Percentiles rank a stretch among this genome's conserved stretches.
Conservation (phyloP, 2,888 invertebrate species). For the Apodemia mormo region DNA sequence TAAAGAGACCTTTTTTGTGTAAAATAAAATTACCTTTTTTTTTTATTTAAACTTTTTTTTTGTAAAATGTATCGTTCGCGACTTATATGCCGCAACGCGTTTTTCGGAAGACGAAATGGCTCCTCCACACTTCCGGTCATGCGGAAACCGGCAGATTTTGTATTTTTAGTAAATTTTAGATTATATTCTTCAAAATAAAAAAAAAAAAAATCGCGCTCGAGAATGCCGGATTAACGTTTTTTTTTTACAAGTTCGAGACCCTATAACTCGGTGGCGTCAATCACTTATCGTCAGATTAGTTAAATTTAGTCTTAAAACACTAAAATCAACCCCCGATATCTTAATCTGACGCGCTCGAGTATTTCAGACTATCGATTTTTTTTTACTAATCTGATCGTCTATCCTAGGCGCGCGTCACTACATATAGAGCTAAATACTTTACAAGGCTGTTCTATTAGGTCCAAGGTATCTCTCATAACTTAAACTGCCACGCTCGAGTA, state of each 20-base stretch:
- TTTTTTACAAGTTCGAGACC: constrained; percentile 21
- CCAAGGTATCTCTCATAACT: constrained; percentile 19
- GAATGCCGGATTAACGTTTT: constrained; percentile 20
- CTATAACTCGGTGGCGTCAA: constrained; percentile 10
- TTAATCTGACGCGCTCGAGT: not conserved
- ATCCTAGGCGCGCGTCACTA: constrained; percentile 21
- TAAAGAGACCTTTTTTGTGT: no score
- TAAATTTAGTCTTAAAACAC: constrained; percentile 18
- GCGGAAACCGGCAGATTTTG: no score
- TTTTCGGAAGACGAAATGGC: no score
- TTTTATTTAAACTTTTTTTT: no score
- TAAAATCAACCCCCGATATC: constrained; percentile 13
- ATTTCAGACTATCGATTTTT: constrained; percentile 16
- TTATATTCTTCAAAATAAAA: no score
- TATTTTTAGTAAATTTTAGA: no score
- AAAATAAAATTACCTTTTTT: no score
- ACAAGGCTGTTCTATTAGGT: constrained; percentile 20
- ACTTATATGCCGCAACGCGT: no score
- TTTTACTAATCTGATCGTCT: constrained; percentile 12
- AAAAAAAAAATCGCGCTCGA: no score
- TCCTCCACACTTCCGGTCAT: no score
- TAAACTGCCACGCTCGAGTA: constrained; percentile 22
- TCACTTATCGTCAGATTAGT: constrained; percentile 21
- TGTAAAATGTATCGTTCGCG: no score
- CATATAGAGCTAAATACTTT: constrained; percentile 23